Base-by-base conservation (phyloP, 1,140 invertebrate species). In the Agrypnia vestita region DNA sequence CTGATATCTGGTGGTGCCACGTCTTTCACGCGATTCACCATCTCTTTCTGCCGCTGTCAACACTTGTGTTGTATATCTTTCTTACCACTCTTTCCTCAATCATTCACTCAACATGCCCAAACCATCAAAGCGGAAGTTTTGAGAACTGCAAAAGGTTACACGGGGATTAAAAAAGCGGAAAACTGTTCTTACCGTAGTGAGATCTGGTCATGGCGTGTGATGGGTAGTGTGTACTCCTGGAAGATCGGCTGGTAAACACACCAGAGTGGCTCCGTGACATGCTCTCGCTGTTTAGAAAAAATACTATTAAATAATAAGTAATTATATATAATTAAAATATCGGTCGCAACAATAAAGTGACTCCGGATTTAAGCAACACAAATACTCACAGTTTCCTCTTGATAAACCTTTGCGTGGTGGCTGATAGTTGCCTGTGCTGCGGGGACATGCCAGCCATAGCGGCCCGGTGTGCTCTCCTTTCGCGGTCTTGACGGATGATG, bases 401-500 rank as follows among this genome's bases (percentile, higher is more conserved):
- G 46, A 83, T 55, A n/a, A 79, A 74, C 46, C 75, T 78, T 73
- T 83, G 79, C 15, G 82, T 80, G n/a, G 82, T 83, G 15, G 82
- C 76, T 0, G 82, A 83, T 9, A 83, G 64, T 56, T 83, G 82
- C 9, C 82, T 55, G 15, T 69, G 71, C 25, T 46, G 49, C 12
- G 82, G 76, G 25, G 79, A 72, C 10, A 46, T 15, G 15, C 43
- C 62, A 17, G 75, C 53, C 21, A 72, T 35, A 11, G 78, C 49
- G 4, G 74, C 51, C 25, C 80, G 73, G 10, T 59, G 49, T 21
- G 78, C 64, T 35, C 64, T 76, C 12, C 82, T 44, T 15, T 83
- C 82, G 47, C 82, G 76, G 84, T 91, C 91, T 17, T 86, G 78
- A 3, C 88, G 81, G 76, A 93, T 92, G 55, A 92, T 86, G 19